Base-by-base conservation (phyloP, 2,888 invertebrate genomes). In the Melangyna quadrimaculata region DNA sequence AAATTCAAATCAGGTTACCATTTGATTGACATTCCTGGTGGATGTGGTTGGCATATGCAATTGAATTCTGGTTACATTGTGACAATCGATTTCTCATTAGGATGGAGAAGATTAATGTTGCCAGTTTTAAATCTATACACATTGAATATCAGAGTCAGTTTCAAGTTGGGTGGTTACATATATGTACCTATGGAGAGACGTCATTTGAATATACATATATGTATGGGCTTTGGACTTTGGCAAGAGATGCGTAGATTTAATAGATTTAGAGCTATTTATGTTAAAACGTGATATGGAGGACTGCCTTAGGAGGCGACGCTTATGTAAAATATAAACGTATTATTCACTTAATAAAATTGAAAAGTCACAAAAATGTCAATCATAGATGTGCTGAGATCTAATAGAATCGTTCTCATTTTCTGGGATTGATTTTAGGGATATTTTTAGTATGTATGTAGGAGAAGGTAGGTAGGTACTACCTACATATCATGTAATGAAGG, bases 11-110 rank as follows among this genome's bases (percentile, higher is more conserved):
- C 77, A 86, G 86, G 86, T 81, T 86, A 81, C 77, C 57, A 57
- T 86, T 86, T 86, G 86, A 86, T 86, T 86, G 86, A 86, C 86
- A 86, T 86, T 77, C 69, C 73, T 73, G 86, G 77, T 69, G 80
- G 86, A 86, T 86, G 86, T 81, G 86, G 86, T 81, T 86, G 86
- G 81, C 86, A 86, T 86, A 86, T 86, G 86, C 86, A 86, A 86
- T 86, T 86, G 86, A 86, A 86, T 86, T 81, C 80, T 81, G 86
- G 86, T 86, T 86, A 86, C 86, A 86, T 86, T 86, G 86, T 81
- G 86, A 86, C 86, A 86, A 86, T 86, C 86, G 86, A 86, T 86
- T 86, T 86, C 86, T 86, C 86, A 86, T 86, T 86, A 86, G 86
- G 78, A 81, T 81, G 53, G 81, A 37, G 59, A 81, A 86, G 86